phyloP scores from a whole-genome alignment of 1,140 invertebrate genomes.

The Oedothorax gibbosus region DNA sequence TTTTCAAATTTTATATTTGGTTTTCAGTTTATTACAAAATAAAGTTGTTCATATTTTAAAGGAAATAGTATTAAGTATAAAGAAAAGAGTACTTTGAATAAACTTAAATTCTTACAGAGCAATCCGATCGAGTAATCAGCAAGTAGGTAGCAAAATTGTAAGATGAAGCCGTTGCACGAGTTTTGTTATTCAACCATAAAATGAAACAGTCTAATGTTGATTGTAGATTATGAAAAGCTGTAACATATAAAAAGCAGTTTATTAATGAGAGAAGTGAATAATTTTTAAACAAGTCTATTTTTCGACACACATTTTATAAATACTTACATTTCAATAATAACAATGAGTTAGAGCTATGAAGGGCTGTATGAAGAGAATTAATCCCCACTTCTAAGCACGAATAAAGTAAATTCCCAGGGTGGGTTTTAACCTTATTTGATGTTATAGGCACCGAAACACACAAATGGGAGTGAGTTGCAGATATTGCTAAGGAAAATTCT shows the following conservation, averaged over 20 bases:
- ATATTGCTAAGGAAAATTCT: conserved; percentile 25
- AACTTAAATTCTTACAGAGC: conserved; percentile 24
- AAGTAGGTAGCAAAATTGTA: conserved; percentile 28
- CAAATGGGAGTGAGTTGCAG: conserved; percentile 8
- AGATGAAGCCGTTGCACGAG: conserved; percentile 1
- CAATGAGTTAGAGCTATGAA: conserved; percentile 4
- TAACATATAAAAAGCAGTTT: not conserved
- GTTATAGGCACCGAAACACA: not conserved
- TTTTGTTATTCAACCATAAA: conserved; percentile 32
- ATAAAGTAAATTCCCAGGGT: conserved; percentile 2
- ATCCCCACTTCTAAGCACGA: not conserved
- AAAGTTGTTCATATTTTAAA: too few species aligned
- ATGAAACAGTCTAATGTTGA: conserved; percentile 25
- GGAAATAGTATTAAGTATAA: too few species aligned
- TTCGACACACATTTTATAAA: not conserved
- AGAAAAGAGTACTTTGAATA: not conserved
- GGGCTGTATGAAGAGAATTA: not conserved
- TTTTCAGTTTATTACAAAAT: too few species aligned
- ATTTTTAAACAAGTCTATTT: not conserved
- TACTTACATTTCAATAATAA: conserved; percentile 19
- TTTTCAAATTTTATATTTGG: too few species aligned
- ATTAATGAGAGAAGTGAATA: not conserved
- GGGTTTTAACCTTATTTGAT: conserved; percentile 7
- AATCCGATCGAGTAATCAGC: conserved; percentile 30
- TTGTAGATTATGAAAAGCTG: conserved; percentile 29